Evolutionary conservation across 2,797 vertebrate species (phyloP).

Genomic region (Danio kyathit): DNA sequence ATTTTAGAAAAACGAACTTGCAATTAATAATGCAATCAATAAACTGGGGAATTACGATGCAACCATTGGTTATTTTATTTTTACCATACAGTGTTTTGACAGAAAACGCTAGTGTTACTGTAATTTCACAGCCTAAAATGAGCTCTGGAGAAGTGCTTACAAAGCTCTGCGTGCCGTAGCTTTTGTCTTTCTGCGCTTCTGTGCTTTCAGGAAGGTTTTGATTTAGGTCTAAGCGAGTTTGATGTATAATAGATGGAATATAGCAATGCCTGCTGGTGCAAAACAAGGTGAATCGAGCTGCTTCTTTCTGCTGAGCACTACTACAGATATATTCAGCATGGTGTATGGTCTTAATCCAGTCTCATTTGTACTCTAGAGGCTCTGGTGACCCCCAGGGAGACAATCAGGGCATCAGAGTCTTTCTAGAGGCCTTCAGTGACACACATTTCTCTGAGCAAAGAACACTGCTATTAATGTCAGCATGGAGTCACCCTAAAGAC

Average conservation of each 20-base stretch:
- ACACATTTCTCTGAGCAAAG: slow-evolving; percentile 50
- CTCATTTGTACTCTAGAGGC: slow-evolving; percentile 19
- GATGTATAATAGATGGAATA: slow-evolving; percentile 47
- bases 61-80: no score
- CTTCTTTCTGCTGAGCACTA: slow-evolving; percentile 1
- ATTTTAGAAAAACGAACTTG: no score
- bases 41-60: no score
- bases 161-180: background rate
- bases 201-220: slow-evolving; percentile 31
- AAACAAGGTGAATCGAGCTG: slow-evolving; percentile 35
- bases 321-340: slow-evolving; percentile 17
- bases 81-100: background rate
- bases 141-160: slow-evolving; percentile 26
- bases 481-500: slow-evolving; percentile 37
- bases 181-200: slow-evolving; percentile 40
- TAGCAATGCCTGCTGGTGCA: slow-evolving; percentile 40
- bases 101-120: background rate
- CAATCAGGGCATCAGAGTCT: slow-evolving; percentile 32
- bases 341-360: slow-evolving; percentile 36
- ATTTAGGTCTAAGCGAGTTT: slow-evolving; percentile 47
- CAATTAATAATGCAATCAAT: no score
- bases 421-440: slow-evolving; percentile 58
- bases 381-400: slow-evolving; percentile 48
- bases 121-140: slow-evolving; percentile 11
- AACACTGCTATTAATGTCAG: slow-evolving; percentile 55